A percentile compares a stretch with the other conserved stretches of the same genome.
Evolutionary conservation across 2,888 invertebrate genomes (phyloP).

Genomic region (Chesias legatella): DNA sequence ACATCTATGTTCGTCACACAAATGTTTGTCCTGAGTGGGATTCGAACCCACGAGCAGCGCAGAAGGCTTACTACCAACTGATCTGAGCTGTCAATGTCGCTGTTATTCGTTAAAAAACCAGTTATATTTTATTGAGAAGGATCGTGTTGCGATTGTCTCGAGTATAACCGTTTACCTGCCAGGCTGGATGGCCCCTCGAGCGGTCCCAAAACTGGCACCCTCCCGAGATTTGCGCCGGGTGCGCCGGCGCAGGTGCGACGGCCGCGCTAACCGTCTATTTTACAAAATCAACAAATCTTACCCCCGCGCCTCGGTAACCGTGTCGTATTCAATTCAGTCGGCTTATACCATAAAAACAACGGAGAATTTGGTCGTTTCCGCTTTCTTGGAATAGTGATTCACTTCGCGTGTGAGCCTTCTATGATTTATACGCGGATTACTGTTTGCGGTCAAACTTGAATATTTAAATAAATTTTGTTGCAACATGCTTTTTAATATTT

Average conservation of each 20-base stretch:
- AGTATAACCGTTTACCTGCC: constrained; percentile 67
- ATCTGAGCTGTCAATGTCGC: no score
- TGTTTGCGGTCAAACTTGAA: constrained; percentile 59
- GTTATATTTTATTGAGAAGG: constrained; percentile 40
- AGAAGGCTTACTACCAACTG: no score
- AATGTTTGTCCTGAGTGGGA: no score
- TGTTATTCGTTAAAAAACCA: constrained; percentile 37
- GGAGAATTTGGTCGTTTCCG: constrained; percentile 75
- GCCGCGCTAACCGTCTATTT: constrained; percentile 56
- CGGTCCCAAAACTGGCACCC: constrained; percentile 51
- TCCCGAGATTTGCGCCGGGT: constrained; percentile 72
- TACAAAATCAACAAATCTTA: constrained; percentile 51
- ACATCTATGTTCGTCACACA: no score
- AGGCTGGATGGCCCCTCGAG: constrained; percentile 41
- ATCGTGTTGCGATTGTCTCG: constrained; percentile 32
- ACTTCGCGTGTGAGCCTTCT: constrained; percentile 64
- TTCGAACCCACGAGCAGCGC: no score
- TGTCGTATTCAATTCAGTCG: constrained; percentile 48
- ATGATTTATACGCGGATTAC: constrained; percentile 67
- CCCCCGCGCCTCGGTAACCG: constrained; percentile 41
- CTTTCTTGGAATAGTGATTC: constrained; percentile 75
- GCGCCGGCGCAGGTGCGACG: constrained; percentile 69
- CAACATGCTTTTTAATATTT: constrained; percentile 56
- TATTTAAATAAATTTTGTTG: constrained; percentile 54
- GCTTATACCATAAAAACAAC: constrained; percentile 60